Base-by-base conservation (phyloP, 2,113 vertebrate genomes). In the Spheniscus mendiculus region DNA sequence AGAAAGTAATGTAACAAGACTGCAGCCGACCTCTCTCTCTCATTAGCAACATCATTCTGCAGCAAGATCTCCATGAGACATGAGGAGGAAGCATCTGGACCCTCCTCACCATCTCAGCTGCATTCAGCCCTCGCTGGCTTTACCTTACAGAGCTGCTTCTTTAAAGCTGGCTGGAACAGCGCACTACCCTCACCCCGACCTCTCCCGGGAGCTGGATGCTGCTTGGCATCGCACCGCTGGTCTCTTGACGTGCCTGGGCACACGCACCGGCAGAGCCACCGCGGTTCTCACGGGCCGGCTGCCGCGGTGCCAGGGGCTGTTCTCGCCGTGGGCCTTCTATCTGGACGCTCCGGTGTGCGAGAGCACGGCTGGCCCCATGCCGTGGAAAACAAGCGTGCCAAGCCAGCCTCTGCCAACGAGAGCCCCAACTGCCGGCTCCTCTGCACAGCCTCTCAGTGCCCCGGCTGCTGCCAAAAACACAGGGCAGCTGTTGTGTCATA, bases 401-500 rank as follows among this genome's bases (percentile, higher is more conserved):
- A 87, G 42, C 15, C 36, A 42, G 44, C 19, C 84, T 12, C 36
- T 83, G 84, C 90, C 93, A 93, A 78, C 4, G 4, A 42, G 29
- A 81, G 72, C 58, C 88, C 89, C 70, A 42, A 63, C 66, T 65
- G 56, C 85, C 44, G 9, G 45, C 74, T 84, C 67, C 56, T 87
- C 61, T 2, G 47, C 80, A 11, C 36, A 14, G 78, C 78, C 65
- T 42, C 50, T 27, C 79, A 7, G 72, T 32, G 63, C 67, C 76
- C 62, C 7, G 38, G 67, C 81, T 44, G 76, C 77, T 93, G 93
- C 88, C 88, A 91, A 87, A 89, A 78, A 62, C 88, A 61, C 66
- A 6, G 95, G 88, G 91, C 93, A 96, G 93, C 95, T 95, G 95
- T 86, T 71, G 91, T 91, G 95, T 81, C 93, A 76, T 38, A 96